A percentile compares a stretch with the other conserved stretches of the same genome.
These are phyloP conservation scores for Melangyna quadrimaculata DNA, from an alignment of 2,888 invertebrate genomes.

Conservation along the genomic window DNA sequence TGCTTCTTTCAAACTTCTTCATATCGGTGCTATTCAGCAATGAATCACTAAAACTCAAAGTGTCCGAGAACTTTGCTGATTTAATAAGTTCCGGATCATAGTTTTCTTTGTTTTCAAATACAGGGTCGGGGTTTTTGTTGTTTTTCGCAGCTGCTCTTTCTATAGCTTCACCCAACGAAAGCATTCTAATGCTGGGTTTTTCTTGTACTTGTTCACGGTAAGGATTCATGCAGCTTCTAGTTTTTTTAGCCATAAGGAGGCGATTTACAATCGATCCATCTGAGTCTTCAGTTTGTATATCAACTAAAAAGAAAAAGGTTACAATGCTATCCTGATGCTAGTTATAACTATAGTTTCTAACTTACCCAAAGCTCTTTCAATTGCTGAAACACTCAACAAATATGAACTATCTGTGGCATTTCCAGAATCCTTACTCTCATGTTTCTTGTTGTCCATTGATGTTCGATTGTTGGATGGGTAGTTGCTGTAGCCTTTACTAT, in stretches of 20 bases:
- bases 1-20: conserved; percentile 74
- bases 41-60: conserved; percentile 78
- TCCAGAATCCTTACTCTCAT: conserved; percentile 75
- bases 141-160: conserved; percentile 5
- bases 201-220: conserved; percentile 28
- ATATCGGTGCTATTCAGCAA: conserved; percentile 77
- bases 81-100: conserved; percentile 69
- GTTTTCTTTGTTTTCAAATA: conserved; percentile 77
- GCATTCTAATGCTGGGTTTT: not conserved
- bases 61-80: conserved; percentile 74
- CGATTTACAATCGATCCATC: conserved; percentile 74
- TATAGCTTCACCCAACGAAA: conserved; percentile 30
- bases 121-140: conserved; percentile 12
- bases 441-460: conserved; percentile 59
- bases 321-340: not conserved
- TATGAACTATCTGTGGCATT: conserved; percentile 75
- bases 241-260: conserved; percentile 71
- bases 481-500: conserved; percentile 76
- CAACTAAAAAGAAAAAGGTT: conserved; percentile 70
- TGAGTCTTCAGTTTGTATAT: conserved; percentile 76
- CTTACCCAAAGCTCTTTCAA: conserved; percentile 78
- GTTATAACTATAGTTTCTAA: too few relatives aligned
- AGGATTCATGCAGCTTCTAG: conserved; percentile 51
- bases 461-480: conserved; percentile 14
- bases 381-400: conserved; percentile 78